A percentile compares a stretch with the other conserved stretches of the same genome.
phyloP scores from a whole-genome alignment of 2,113 vertebrate genomes.

The Clarias batrachus region DNA sequence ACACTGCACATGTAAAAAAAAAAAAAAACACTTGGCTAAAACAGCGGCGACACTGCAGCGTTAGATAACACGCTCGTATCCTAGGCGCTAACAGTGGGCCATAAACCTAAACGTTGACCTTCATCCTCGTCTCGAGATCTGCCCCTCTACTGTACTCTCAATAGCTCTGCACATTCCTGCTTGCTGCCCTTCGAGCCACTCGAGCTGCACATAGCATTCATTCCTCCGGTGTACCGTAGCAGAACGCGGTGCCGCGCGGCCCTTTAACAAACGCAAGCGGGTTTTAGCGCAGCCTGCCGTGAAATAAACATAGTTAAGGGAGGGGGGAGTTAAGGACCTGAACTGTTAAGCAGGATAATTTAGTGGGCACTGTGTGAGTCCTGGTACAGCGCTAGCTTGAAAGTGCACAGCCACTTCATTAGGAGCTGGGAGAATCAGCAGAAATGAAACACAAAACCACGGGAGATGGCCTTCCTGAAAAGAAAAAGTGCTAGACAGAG shows the following conservation, averaged over 20 bases:
- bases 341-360: conserved; percentile 12
- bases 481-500: not conserved
- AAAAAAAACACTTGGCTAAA: not conserved
- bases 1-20: not conserved
- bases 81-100: not conserved
- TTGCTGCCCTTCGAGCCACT: conserved; percentile 26
- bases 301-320: not conserved
- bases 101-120: conserved; percentile 7
- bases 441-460: conserved; percentile 5
- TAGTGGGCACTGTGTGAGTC: conserved; percentile 2
- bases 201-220: conserved; percentile 21
- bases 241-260: not conserved
- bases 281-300: not conserved
- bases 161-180: conserved; percentile 28
- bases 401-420: not conserved
- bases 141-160: conserved; percentile 22
- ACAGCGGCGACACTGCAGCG: not conserved
- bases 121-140: not conserved
- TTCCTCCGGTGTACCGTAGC: conserved; percentile 5
- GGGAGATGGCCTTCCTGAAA: not conserved
- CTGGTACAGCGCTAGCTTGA: not conserved
- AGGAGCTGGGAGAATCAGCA: not conserved
- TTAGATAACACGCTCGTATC: conserved; percentile 1
- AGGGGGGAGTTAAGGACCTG: not conserved
- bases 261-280: not conserved